These are phyloP conservation scores for Melanotaenia nigrans DNA, from an alignment of 2,797 vertebrate species.

Conservation along the genomic window DNA sequence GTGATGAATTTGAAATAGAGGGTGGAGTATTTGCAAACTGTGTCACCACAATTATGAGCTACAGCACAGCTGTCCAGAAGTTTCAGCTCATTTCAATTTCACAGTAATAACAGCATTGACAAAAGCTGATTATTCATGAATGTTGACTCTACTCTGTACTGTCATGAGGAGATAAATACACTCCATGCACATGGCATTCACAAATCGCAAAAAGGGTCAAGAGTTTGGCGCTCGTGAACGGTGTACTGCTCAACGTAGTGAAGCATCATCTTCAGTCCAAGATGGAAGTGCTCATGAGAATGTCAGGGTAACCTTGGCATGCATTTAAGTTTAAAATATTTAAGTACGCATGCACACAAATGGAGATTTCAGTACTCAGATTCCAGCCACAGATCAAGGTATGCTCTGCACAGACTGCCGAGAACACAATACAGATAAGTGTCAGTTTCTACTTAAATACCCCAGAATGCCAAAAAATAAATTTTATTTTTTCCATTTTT, in stretches of 20 bases:
- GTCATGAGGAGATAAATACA: conserved; percentile 26
- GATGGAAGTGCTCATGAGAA: conserved; percentile 14
- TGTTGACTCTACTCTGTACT: conserved; percentile 7
- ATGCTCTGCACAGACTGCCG: conserved; percentile 9
- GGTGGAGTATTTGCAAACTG: conserved; percentile 14
- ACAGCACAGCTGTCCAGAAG: background rate
- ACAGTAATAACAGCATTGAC: background rate
- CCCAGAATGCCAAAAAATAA: conserved; percentile 9
- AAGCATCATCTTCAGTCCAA: conserved; percentile 10
- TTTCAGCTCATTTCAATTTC: background rate
- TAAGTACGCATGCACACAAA: conserved; percentile 5
- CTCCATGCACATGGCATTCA: conserved; percentile 27
- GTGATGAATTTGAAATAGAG: conserved; percentile 12
- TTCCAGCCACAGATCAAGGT: conserved; percentile 41
- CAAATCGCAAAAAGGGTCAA: conserved; percentile 15
- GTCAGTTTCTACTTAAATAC: conserved; percentile 32
- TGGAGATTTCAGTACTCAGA: conserved; percentile 11
- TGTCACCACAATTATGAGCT: conserved; percentile 7
- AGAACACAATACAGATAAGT: conserved; percentile 13
- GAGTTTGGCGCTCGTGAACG: conserved; percentile 14
- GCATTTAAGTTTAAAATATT: conserved; percentile 6
- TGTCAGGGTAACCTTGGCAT: conserved; percentile 41
- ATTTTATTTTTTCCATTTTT: background rate
- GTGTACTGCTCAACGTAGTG: conserved; percentile 11
- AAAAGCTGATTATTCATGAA: background rate